Conservation (phyloP, 2,113 vertebrate species). For the Mastomys coucha region DNA sequence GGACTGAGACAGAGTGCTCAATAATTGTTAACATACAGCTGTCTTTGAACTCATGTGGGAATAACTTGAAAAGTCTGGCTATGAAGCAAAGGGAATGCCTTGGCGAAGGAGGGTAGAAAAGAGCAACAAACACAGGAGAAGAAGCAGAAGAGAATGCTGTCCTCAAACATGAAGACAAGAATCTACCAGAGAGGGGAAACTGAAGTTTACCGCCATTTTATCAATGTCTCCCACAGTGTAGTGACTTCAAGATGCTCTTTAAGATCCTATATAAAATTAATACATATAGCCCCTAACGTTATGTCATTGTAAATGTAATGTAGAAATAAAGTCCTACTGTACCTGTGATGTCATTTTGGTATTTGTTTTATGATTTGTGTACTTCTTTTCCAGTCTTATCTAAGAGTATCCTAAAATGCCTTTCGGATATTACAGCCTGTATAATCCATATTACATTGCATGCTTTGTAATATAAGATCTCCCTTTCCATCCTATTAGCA, state of each 20-base stretch:
- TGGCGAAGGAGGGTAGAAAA: background rate
- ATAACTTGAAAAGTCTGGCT: background rate
- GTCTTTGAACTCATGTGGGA: background rate
- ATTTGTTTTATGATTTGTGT: conserved; percentile 43
- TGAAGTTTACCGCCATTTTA: no score
- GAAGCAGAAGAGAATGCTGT: background rate
- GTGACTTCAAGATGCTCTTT: background rate
- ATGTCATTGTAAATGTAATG: conserved; percentile 13
- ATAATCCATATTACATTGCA: background rate
- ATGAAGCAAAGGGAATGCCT: background rate
- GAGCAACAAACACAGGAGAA: background rate
- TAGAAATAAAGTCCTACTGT: conserved; percentile 39
- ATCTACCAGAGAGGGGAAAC: background rate
- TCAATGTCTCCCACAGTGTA: background rate
- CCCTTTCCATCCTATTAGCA: conserved; percentile 34
- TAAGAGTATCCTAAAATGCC: conserved; percentile 3
- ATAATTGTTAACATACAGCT: background rate
- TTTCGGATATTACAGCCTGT: conserved; percentile 9
- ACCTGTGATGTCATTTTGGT: background rate
- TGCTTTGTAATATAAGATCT: background rate
- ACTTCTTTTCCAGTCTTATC: conserved; percentile 3
- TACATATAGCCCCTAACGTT: background rate
- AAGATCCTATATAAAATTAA: background rate
- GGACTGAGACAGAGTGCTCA: background rate
- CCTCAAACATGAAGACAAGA: background rate